Base-by-base conservation (phyloP, 2,113 vertebrate genomes). In the Felis chaus region DNA sequence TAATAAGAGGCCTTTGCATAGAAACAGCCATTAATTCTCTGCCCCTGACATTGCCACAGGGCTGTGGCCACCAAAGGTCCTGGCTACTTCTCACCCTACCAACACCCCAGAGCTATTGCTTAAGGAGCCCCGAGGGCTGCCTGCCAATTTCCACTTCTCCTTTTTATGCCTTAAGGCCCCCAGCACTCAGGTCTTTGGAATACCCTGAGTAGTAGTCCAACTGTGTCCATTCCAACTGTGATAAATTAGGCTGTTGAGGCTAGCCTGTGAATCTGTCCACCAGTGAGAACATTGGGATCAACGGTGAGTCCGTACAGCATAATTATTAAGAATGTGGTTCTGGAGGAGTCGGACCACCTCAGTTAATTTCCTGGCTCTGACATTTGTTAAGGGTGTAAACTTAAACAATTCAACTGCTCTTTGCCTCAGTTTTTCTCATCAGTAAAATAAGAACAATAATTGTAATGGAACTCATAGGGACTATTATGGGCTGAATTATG, bases 381-480 rank as follows among this genome's bases (percentile, higher is more conserved):
- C 4, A 21, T 33, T 53, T 63, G 65, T 25, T 94, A 39, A 94
- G 29, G 31, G 10, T 23, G n/a, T 71, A 29, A 29, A 11, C 41
- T 73, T 80, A 9, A 79, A 61, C 18, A 10, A 21, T 53, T 50
- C n/a, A 16, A 12, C 4, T 12, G 9, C 27, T 11, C 36, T 69
- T 79, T 86, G 69, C 13, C 61, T 96, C 21, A 19, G 0, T 91
- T 83, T 83, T 87, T 90, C 55, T 65, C 57, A 69, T 71, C 73
- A 80, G 41, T 55, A 79, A 87, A 92, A 92, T 80, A 16, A 48
- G 12, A 69, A 45, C 16, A 12, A 33, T n/a, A 48, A 23, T 50
- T 31, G 13, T 19, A 89, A 45, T 11, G 18, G 39, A 74, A 5
- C 12, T 55, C 29, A 73, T 21, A 12, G 1, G 23, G 33, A 33